Evolutionary conservation across 2,797 vertebrate genomes (phyloP).

Genomic region (Rhinogobio ventralis): DNA sequence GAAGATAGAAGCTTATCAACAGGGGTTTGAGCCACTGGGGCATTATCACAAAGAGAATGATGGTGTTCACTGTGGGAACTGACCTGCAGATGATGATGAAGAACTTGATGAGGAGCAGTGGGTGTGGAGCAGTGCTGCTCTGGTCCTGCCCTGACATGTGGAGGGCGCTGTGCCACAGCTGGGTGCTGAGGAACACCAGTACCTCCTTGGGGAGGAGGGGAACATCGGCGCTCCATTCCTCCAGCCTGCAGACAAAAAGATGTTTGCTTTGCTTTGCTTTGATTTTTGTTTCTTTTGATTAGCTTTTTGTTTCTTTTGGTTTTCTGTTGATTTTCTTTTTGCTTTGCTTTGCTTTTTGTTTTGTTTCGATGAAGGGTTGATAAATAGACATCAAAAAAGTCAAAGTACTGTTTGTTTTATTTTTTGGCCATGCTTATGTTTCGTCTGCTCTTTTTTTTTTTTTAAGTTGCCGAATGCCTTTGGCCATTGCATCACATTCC

Average conservation of each 20-base stretch:
- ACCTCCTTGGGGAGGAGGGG: slow-evolving; percentile 87
- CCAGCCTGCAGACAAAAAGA: slow-evolving; percentile 74
- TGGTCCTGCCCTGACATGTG: slow-evolving; percentile 73
- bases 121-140: slow-evolving; percentile 76
- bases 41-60: background rate
- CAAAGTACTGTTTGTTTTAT: background rate
- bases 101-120: slow-evolving; percentile 90
- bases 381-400: background rate
- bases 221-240: slow-evolving; percentile 86
- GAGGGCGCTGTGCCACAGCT: slow-evolving; percentile 79
- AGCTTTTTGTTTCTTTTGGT: background rate
- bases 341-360: background rate
- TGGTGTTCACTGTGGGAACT: slow-evolving; percentile 27
- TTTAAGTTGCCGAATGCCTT: background rate
- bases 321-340: background rate
- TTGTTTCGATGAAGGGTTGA: background rate
- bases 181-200: slow-evolving; percentile 83
- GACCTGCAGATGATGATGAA: slow-evolving; percentile 96
- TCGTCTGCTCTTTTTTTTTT: background rate
- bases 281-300: background rate
- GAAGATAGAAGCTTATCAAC: background rate
- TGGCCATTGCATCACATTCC: no score
- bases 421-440: background rate
- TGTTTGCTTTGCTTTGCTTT: background rate
- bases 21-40: background rate